Evolutionary conservation across 1,140 invertebrate genomes (phyloP).

Genomic region (Bombus huntii): DNA sequence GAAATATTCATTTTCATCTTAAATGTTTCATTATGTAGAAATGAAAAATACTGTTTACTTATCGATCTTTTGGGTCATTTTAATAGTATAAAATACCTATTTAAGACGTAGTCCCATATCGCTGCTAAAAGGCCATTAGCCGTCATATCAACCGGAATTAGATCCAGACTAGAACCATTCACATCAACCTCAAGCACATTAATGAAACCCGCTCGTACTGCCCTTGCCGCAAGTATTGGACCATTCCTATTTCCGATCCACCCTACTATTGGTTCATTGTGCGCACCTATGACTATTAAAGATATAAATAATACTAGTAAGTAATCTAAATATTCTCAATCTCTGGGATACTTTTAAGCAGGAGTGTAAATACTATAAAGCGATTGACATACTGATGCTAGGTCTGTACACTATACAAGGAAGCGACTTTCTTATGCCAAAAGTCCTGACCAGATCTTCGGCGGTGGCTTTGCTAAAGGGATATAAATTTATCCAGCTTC

Average conservation of each 20-base stretch:
- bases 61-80: neutral
- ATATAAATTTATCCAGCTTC: slow-evolving; percentile 84
- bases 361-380: neutral
- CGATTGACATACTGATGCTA: slow-evolving; percentile 81
- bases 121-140: slow-evolving; percentile 90
- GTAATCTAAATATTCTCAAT: no score
- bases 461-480: slow-evolving; percentile 85
- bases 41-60: neutral
- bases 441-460: slow-evolving; percentile 83
- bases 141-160: slow-evolving; percentile 92
- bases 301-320: neutral
- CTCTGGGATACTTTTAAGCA: neutral
- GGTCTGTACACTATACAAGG: slow-evolving; percentile 85
- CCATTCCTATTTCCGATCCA: slow-evolving; percentile 92
- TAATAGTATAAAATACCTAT: slow-evolving; percentile 64
- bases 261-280: slow-evolving; percentile 86
- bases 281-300: slow-evolving; percentile 86
- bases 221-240: slow-evolving; percentile 83
- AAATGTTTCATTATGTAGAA: neutral
- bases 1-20: neutral
- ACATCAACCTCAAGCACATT: slow-evolving; percentile 82
- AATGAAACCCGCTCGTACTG: slow-evolving; percentile 86
- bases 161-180: slow-evolving; percentile 74
- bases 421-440: slow-evolving; percentile 81
- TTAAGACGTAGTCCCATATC: slow-evolving; percentile 86